Base-by-base conservation (phyloP, 2,888 invertebrate species). In the Cantharis flavilabris region DNA sequence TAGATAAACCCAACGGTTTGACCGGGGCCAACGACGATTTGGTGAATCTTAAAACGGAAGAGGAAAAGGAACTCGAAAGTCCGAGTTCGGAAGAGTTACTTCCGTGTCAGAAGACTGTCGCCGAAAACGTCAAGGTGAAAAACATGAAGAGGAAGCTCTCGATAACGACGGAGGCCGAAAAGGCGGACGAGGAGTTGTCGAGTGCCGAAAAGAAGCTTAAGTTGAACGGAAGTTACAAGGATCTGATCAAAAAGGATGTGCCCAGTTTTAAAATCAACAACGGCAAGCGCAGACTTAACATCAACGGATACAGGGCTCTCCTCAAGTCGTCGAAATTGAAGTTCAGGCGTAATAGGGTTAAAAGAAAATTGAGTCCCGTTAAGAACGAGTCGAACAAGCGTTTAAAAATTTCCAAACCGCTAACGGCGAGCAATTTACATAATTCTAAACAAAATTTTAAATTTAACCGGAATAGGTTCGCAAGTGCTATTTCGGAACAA, bases 91-190 rank as follows among this genome's bases (percentile, higher is more conserved):
- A 82, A 83, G 76, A 79, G 67, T 64, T 75, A 13, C 23, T 79
- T 65, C 88, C 87, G 3, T 86, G 87, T 26, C 83, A 86, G 9
- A 87, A 86, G 76, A 88, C 88, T 0, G 88, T 88, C 3, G 88
- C 88, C 0, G 88, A 88, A 82, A 88, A 88, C 75, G 88, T 88
- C 0, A 88, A 88, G 83, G 87, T 88, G 62, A 88, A 88, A 81
- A 88, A 88, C 79, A 89, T 89, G 84, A 90, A 90, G 81, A 84
- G 91, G 75, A 90, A 90, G 83, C 83, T 90, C 30, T 90, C 90
- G 1, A 81, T 89, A 69, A 78, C 78, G 49, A 80, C 79, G 14
- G 82, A 82, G 9, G 63, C 69, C 20, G 80, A 81, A 18, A 84
- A 84, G 77, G 72, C 71, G 14, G 82, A 83, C 70, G 70, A 78